Conservation (phyloP, 2,888 invertebrate species). For the Parnassius mnemosyne region DNA sequence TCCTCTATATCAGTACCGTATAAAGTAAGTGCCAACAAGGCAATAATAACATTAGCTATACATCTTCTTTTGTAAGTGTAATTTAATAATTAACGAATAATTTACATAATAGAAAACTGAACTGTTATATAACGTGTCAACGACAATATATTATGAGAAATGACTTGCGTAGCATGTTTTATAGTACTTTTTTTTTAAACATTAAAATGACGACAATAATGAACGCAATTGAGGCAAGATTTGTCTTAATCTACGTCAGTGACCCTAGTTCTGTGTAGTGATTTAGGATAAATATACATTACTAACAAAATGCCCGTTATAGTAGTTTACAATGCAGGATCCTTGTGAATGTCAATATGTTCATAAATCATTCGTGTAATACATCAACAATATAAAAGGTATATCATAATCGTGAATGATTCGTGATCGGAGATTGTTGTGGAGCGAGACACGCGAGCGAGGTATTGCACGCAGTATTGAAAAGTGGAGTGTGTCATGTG, state of each 20-base stretch:
- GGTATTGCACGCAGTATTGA: conserved; percentile 13
- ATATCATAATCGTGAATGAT: conserved; percentile 50
- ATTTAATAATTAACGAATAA: conserved; percentile 5
- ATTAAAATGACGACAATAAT: too few relatives aligned
- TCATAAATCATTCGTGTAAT: conserved; percentile 66
- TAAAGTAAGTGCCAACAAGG: conserved; percentile 3
- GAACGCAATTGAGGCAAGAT: too few relatives aligned
- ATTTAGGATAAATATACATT: neutral
- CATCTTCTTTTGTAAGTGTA: conserved; percentile 7
- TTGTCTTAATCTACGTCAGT: too few relatives aligned
- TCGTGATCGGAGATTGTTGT: conserved; percentile 50
- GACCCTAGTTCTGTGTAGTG: too few relatives aligned
- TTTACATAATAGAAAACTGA: too few relatives aligned
- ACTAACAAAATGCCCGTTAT: conserved; percentile 48
- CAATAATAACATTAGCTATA: conserved; percentile 12
- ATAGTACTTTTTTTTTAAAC: too few relatives aligned
- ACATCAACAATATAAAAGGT: conserved; percentile 57
- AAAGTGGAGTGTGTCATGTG: conserved; percentile 69
- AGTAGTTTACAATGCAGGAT: conserved; percentile 38
- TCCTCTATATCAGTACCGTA: conserved; percentile 6
- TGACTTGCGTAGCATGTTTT: too few relatives aligned
- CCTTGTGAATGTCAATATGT: conserved; percentile 51
- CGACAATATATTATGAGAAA: too few relatives aligned
- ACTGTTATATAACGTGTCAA: too few relatives aligned
- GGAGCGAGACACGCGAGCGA: conserved; percentile 16